Conservation (phyloP, 1,140 invertebrate genomes). For the Cylas formicarius region DNA sequence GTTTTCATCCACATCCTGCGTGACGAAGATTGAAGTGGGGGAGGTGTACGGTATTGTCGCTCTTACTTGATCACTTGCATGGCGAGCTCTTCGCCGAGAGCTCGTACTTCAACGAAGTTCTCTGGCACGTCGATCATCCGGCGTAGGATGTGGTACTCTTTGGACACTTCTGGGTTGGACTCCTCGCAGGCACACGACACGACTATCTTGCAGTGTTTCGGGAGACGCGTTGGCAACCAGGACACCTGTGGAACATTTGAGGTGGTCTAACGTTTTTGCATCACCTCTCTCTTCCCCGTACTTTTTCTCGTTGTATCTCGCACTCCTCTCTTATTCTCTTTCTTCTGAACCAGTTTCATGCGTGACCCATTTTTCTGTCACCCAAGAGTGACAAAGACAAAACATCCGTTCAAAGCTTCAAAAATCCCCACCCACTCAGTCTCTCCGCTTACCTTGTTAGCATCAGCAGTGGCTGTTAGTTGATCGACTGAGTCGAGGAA, state of each 20-base stretch:
- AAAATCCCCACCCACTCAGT: too few species aligned
- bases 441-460: constrained; percentile 88
- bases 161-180: constrained; percentile 75
- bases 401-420: too few species aligned
- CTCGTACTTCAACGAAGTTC: constrained; percentile 88
- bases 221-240: constrained; percentile 89
- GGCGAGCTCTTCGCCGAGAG: constrained; percentile 86
- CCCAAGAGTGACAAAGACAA: too few species aligned
- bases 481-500: constrained; percentile 93
- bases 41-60: neutral
- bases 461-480: constrained; percentile 86
- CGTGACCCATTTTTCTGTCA: too few species aligned
- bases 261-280: too few species aligned
- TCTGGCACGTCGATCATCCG: constrained; percentile 86
- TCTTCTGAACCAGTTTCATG: too few species aligned
- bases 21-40: constrained; percentile 4
- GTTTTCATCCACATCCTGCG: constrained; percentile 85
- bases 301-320: too few species aligned
- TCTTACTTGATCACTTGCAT: constrained; percentile 81
- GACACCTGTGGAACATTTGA: constrained; percentile 41
- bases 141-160: constrained; percentile 77
- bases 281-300: too few species aligned
- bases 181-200: constrained; percentile 84
- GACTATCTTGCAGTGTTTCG: constrained; percentile 86
- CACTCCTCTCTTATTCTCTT: too few species aligned